Evolutionary conservation across 92 coral and sea anemone genomes (phyloP).

Genomic region (Ricordea florida): DNA sequence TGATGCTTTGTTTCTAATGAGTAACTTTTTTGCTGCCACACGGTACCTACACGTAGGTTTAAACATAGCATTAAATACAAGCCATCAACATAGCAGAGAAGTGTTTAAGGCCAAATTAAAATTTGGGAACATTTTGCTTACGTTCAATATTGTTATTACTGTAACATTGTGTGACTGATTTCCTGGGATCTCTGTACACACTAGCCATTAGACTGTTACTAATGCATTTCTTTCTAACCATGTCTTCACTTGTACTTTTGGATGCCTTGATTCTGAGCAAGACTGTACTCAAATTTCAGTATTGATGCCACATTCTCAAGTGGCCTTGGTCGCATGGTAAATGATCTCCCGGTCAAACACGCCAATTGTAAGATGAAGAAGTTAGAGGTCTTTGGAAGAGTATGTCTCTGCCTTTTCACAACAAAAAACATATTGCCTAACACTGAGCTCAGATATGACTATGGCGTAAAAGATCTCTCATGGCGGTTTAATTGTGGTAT

Average conservation of each 20-base stretch:
- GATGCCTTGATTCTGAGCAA: neutral
- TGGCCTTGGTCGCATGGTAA: conserved; percentile 45
- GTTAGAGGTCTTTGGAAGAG: neutral
- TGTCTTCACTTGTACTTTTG: neutral
- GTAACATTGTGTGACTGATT: neutral
- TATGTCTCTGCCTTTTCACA: conserved; percentile 27
- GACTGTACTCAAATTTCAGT: conserved; percentile 5
- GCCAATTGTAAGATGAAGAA: conserved; percentile 19
- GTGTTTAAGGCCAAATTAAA: too few species aligned
- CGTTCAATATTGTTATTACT: neutral
- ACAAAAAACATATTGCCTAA: neutral
- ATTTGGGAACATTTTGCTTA: neutral
- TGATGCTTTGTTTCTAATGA: too few species aligned
- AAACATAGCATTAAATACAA: too few species aligned
- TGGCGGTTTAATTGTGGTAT: conserved; percentile 26
- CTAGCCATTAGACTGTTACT: neutral
- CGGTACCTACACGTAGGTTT: too few species aligned
- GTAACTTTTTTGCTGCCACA: too few species aligned
- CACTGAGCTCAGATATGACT: conserved; percentile 43
- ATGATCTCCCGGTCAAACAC: conserved; percentile 4
- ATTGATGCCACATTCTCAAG: conserved; percentile 30
- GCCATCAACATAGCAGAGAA: too few species aligned
- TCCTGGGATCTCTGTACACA: neutral
- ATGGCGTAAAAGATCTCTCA: conserved; percentile 43
- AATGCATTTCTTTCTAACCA: neutral